Percentiles rank a stretch among this genome's conserved stretches.
phyloP scores from a whole-genome alignment of 2,888 invertebrate species.

The Philaethria dido region DNA sequence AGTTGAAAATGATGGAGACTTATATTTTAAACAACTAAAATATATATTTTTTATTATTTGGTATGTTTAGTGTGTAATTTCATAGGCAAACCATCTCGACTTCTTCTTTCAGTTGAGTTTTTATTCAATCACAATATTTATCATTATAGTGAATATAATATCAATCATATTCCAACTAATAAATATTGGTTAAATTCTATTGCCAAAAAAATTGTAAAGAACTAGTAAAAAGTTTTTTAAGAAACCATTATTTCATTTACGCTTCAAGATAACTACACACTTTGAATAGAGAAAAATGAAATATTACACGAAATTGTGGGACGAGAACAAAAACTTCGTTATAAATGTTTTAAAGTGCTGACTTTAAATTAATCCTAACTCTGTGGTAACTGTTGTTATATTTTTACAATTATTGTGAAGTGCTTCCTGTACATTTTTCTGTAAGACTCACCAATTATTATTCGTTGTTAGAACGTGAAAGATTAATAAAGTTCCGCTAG shows the following conservation, averaged over 20 bases:
- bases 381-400: slow-evolving; percentile 28
- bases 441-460: slow-evolving; percentile 30
- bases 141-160: no score
- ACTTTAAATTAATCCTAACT: slow-evolving; percentile 55
- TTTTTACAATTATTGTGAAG: slow-evolving; percentile 32
- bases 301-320: slow-evolving; percentile 36
- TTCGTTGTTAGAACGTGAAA: neutral
- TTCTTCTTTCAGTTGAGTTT: no score
- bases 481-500: no score
- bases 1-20: no score
- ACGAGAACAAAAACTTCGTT: slow-evolving; percentile 47
- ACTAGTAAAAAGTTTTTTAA: slow-evolving; percentile 2
- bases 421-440: slow-evolving; percentile 28
- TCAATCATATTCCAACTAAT: no score
- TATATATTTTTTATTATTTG: no score
- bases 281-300: slow-evolving; percentile 44
- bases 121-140: no score
- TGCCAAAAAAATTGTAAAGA: neutral
- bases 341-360: slow-evolving; percentile 52
- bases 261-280: slow-evolving; percentile 39
- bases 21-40: no score
- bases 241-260: slow-evolving; percentile 27
- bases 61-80: no score
- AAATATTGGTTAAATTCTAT: no score
- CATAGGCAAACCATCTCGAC: no score